Evolutionary conservation across 1,140 invertebrate species (phyloP), one percentile per base, ranked within the genome.

Genomic region (Tenebrio molitor): DNA sequence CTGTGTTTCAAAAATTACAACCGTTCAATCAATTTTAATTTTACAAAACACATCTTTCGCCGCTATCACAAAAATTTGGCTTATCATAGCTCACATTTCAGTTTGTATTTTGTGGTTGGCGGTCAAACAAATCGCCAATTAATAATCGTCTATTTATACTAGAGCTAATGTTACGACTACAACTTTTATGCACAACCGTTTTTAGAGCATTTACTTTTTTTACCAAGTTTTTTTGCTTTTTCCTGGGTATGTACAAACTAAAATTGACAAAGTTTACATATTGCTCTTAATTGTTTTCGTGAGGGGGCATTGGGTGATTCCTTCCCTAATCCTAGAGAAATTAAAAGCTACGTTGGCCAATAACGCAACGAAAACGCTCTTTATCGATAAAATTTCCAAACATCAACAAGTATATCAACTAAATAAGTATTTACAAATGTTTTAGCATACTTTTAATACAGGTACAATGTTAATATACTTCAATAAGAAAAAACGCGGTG

Each of bases 101-200:
- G 34, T 58, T 42, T 65, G 58, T 69, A 69, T 69, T 46, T 50
- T 33, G 21, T 64, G 10, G 15, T 72, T 44, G 62, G 50, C 42
- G 41, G n/a, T 8, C 3, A 29, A 29, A 29, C 25, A 29, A 29
- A 33, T 12, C 29, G 64, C 63, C 44, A 36, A 39, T 42, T n/a
- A 66, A 64, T 65, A 19, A 23, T 34, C 15, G 21, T 46, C 23
- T 72, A n/a, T n/a, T n/a, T n/a, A 72, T 67, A 58, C 50, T 58
- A 58, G 21, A 33, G 12, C 50, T 58, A 58, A 53, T 21, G 10
- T 70, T 70, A 73, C 68, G 46, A 29, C 64, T 74, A 78, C 66
- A 58, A 74, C 75, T 72, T 76, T 68, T 75, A 76, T 74, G 78
- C 78, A 80, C 78, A 80, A 80, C 78, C 78, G 74, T 80, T 72